Percentiles rank a stretch among this genome's conserved stretches.
phyloP scores from a whole-genome alignment of 2,888 invertebrate species.

The Alcis repandata region DNA sequence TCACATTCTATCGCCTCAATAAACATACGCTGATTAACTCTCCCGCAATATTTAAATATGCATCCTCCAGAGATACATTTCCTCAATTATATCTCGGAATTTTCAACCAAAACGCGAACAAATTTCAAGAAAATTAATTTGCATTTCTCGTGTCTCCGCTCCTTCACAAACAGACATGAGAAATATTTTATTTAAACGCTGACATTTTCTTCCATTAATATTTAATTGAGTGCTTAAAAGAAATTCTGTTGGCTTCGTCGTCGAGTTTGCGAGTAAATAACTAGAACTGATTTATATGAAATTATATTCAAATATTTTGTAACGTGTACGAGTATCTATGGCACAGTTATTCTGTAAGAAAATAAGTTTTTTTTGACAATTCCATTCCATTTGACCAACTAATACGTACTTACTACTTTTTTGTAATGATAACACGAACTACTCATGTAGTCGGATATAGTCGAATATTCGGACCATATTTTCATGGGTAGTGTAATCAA shows the following conservation, averaged over 20 bases:
- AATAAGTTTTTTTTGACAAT: neutral
- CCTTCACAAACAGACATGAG: slow-evolving; percentile 44
- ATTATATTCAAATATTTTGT: neutral
- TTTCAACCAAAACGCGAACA: slow-evolving; percentile 28
- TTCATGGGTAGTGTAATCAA: neutral
- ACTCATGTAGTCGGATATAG: too few species aligned
- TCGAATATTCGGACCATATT: too few species aligned
- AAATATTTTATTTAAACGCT: slow-evolving; percentile 49
- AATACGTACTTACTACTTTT: too few species aligned
- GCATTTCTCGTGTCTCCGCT: slow-evolving; percentile 37
- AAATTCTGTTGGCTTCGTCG: slow-evolving; percentile 40
- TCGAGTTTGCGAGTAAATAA: slow-evolving; percentile 14
- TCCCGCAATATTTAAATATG: slow-evolving; percentile 22
- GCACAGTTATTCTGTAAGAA: neutral
- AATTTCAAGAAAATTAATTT: slow-evolving; percentile 47
- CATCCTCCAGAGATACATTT: slow-evolving; percentile 27
- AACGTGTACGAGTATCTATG: neutral
- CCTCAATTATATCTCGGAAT: slow-evolving; percentile 37
- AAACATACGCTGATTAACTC: slow-evolving; percentile 6
- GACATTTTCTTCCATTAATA: slow-evolving; percentile 54
- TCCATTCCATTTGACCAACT: neutral
- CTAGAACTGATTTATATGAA: slow-evolving; percentile 9
- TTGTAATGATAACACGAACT: too few species aligned
- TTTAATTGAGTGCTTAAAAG: slow-evolving; percentile 51
- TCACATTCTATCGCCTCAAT: neutral